Conservation (phyloP, 1,140 invertebrate genomes). For the Latrodectus geometricus region DNA sequence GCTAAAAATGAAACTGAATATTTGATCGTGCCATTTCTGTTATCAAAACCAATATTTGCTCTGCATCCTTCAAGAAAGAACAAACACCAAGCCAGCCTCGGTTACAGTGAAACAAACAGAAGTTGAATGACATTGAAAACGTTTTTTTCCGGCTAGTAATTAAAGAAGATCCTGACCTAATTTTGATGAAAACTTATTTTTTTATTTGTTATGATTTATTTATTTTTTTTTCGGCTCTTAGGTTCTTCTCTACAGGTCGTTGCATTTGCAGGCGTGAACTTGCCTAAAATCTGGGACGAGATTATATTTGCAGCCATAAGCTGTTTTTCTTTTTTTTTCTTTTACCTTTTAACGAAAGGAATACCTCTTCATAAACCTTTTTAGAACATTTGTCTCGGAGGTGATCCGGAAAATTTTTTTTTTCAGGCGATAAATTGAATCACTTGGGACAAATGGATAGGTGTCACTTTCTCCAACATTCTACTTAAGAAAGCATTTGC, state of each 20-base stretch:
- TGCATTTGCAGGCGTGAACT: slow-evolving; percentile 43
- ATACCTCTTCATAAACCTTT: background rate
- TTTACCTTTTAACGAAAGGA: background rate
- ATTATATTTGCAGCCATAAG: slow-evolving; percentile 14
- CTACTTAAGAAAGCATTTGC: background rate
- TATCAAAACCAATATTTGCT: background rate
- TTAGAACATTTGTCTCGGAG: background rate
- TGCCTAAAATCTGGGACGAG: slow-evolving; percentile 33
- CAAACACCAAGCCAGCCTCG: background rate
- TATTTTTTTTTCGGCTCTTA: slow-evolving; percentile 1
- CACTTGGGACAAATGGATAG: background rate
- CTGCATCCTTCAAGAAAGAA: background rate
- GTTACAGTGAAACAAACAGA: background rate
- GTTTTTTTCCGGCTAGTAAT: background rate
- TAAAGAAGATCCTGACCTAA: slow-evolving; percentile 35
- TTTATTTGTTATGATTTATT: background rate
- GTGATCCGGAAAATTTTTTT: background rate
- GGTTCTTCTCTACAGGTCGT: slow-evolving; percentile 31
- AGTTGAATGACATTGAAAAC: slow-evolving; percentile 55
- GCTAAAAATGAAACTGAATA: background rate
- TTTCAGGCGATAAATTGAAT: background rate
- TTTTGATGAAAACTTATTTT: slow-evolving; percentile 15
- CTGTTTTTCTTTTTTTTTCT: background rate
- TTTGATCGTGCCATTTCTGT: background rate
- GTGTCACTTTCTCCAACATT: background rate